Percentiles rank a stretch among this genome's conserved stretches.
Evolutionary conservation across 2,888 invertebrate species (phyloP).

Genomic region (Halocaridina rubra): DNA sequence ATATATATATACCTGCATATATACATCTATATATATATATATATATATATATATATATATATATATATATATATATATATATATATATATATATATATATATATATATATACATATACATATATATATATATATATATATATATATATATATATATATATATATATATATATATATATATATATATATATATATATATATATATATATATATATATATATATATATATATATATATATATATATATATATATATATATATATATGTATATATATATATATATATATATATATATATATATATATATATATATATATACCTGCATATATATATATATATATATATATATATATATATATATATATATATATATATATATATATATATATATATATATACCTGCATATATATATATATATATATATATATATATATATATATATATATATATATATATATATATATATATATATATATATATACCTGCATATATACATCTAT

Average conservation of each 20-base stretch:
- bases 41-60: not conserved
- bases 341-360: conserved; percentile 16
- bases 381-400: not conserved
- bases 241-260: not conserved
- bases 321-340: conserved; percentile 1
- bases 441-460: not conserved
- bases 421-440: not conserved
- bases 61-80: not conserved
- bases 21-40: not conserved
- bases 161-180: not conserved
- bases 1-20: not conserved
- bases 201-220: not conserved
- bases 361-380: conserved; percentile 3
- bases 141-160: not conserved
- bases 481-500: not conserved
- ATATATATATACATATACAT: not conserved
- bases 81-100: not conserved
- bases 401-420: not conserved
- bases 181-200: not conserved
- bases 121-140: not conserved
- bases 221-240: not conserved
- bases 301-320: not conserved
- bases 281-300: not conserved
- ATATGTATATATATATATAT: not conserved
- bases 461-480: not conserved